A percentile compares a stretch with the other conserved stretches of the same genome.
Evolutionary conservation across 2,888 invertebrate genomes (phyloP).

Genomic region (Sycophila texana): DNA sequence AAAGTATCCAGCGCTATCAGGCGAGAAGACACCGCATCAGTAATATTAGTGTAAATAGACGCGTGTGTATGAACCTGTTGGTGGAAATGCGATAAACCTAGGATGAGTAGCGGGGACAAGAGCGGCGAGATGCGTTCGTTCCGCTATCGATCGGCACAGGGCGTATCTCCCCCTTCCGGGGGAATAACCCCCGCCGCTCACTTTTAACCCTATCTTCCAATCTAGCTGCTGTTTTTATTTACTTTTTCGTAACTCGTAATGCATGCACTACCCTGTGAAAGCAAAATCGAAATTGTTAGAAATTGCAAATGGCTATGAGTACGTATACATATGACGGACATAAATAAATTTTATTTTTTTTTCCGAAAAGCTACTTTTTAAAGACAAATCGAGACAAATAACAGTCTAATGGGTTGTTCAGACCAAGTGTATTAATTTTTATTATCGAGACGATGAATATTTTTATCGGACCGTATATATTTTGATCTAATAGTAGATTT

Average conservation of each 20-base stretch:
- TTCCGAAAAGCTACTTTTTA: too few species aligned
- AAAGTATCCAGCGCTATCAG: conserved; percentile 41
- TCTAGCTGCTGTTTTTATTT: conserved; percentile 8
- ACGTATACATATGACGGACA: too few species aligned
- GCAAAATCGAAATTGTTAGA: too few species aligned
- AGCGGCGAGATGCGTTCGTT: conserved; percentile 65
- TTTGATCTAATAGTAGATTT: too few species aligned
- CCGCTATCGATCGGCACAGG: conserved; percentile 69
- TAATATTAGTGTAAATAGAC: neutral
- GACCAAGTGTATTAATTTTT: too few species aligned
- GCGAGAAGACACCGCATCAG: neutral
- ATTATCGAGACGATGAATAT: too few species aligned
- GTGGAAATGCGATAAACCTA: conserved; percentile 35
- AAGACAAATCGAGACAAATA: too few species aligned
- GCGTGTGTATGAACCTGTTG: conserved; percentile 28
- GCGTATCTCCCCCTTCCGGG: conserved; percentile 64
- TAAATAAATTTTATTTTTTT: too few species aligned
- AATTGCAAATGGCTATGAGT: too few species aligned
- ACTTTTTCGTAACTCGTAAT: neutral
- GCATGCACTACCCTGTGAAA: too few species aligned
- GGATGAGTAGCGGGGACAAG: conserved; percentile 44
- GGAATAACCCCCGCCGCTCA: conserved; percentile 60
- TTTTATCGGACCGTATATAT: too few species aligned
- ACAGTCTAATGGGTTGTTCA: too few species aligned
- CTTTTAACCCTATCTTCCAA: conserved; percentile 56